Conservation (phyloP, 2,888 invertebrate species). For the Bimastos eiseni region DNA sequence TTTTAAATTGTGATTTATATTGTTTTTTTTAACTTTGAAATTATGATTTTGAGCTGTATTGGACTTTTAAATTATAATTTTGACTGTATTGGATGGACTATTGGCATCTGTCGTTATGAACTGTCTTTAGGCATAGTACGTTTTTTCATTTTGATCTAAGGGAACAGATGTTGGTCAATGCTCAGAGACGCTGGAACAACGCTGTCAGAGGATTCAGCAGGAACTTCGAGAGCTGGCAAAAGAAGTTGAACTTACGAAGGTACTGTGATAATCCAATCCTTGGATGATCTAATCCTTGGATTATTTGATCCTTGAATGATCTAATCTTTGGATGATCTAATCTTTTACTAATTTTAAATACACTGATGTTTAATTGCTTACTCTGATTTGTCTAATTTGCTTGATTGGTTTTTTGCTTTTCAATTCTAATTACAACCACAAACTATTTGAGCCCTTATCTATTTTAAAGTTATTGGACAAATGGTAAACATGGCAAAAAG, state of each 20-base stretch:
- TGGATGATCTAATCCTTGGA: background rate
- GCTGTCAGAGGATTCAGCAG: constrained; percentile 82
- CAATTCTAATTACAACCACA: background rate
- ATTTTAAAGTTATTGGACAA: background rate
- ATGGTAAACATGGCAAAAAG: background rate
- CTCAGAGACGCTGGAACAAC: constrained; percentile 78
- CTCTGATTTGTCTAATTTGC: background rate
- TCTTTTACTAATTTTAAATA: background rate
- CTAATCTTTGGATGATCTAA: background rate
- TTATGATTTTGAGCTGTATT: background rate
- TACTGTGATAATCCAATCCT: background rate
- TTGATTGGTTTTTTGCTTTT: background rate
- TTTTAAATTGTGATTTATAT: background rate
- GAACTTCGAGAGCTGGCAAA: constrained; percentile 86
- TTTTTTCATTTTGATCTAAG: background rate
- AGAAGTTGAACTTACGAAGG: constrained; percentile 65
- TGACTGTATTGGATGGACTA: background rate
- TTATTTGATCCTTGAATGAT: background rate
- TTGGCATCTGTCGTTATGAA: background rate
- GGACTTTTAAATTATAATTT: background rate
- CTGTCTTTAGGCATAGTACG: background rate
- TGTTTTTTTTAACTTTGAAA: background rate
- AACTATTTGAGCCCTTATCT: background rate
- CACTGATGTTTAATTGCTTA: background rate
- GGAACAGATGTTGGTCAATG: constrained; percentile 28